phyloP scores from a whole-genome alignment of 2,888 invertebrate genomes.

The Nipponacmea schrenckii region DNA sequence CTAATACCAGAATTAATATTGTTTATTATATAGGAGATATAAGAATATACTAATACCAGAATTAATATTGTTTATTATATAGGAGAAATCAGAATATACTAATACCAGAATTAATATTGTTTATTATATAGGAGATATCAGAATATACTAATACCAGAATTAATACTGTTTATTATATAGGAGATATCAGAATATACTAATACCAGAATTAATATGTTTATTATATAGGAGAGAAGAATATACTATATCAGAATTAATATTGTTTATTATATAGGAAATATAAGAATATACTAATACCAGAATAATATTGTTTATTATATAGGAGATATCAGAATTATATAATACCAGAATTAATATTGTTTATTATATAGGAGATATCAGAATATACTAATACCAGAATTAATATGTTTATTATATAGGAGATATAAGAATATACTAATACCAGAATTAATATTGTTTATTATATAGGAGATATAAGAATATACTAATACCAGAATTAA shows the following conservation, averaged over 20 bases:
- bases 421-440: slow-evolving; percentile 43
- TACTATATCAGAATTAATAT: slow-evolving; percentile 48
- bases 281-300: slow-evolving; percentile 45
- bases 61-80: slow-evolving; percentile 14
- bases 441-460: slow-evolving; percentile 34
- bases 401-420: slow-evolving; percentile 29
- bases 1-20: slow-evolving; percentile 45
- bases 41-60: slow-evolving; percentile 46
- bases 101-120: slow-evolving; percentile 41
- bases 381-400: slow-evolving; percentile 46
- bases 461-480: slow-evolving; percentile 35
- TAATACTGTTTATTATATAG: slow-evolving; percentile 29
- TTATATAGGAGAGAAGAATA: slow-evolving; percentile 34
- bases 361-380: slow-evolving; percentile 34
- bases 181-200: slow-evolving; percentile 38
- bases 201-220: slow-evolving; percentile 39
- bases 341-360: slow-evolving; percentile 41
- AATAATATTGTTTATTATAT: slow-evolving; percentile 20
- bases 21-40: slow-evolving; percentile 33
- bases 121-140: slow-evolving; percentile 34
- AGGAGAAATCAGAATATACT: slow-evolving; percentile 43
- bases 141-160: slow-evolving; percentile 46
- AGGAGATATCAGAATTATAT: slow-evolving; percentile 42
- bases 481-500: slow-evolving; percentile 49
- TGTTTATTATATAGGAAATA: slow-evolving; percentile 32